Conservation (phyloP, 1,140 invertebrate species). For the Latrodectus geometricus region DNA sequence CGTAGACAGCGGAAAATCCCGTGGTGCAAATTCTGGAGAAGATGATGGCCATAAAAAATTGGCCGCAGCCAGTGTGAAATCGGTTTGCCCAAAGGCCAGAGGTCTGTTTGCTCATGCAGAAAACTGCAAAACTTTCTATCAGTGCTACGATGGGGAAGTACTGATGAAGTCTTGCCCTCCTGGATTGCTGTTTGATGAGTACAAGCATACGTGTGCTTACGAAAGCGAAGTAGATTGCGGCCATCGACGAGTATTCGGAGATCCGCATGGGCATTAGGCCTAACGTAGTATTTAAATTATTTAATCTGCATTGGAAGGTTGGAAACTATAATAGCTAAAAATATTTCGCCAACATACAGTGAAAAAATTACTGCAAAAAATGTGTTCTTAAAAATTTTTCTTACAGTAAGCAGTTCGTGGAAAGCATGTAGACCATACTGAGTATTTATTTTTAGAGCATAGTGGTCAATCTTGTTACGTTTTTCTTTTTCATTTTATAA, state of each 20-base stretch:
- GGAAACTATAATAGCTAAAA: too few species aligned
- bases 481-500: too few species aligned
- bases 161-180: conserved; percentile 13
- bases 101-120: conserved; percentile 42
- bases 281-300: too few species aligned
- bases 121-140: conserved; percentile 25
- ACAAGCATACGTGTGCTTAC: conserved; percentile 3
- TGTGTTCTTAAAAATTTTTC: too few species aligned
- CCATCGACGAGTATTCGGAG: not conserved
- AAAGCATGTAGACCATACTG: too few species aligned
- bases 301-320: too few species aligned
- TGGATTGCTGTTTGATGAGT: conserved; percentile 25
- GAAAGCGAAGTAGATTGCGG: conserved; percentile 32
- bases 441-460: too few species aligned
- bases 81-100: conserved; percentile 43
- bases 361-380: too few species aligned
- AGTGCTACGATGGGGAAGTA: conserved; percentile 52
- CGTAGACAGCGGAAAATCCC: not conserved
- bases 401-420: too few species aligned
- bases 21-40: not conserved
- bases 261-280: too few species aligned
- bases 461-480: too few species aligned
- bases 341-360: too few species aligned
- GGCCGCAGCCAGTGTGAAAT: conserved; percentile 9
- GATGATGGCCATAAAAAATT: conserved; percentile 7